Evolutionary conservation across 2,113 vertebrate genomes (phyloP).

Genomic region (Strix uralensis): DNA sequence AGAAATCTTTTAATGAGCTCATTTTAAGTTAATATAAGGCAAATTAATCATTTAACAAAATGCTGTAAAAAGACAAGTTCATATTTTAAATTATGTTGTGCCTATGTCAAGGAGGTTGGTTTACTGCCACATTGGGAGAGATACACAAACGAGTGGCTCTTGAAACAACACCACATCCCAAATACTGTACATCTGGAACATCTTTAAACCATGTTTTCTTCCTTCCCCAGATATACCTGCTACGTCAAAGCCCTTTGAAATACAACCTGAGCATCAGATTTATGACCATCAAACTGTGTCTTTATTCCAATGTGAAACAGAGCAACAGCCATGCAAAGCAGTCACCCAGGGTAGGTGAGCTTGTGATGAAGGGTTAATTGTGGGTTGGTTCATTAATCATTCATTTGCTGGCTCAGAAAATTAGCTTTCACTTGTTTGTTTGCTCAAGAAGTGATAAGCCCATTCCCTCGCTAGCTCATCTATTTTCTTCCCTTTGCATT

Average conservation of each 20-base stretch:
- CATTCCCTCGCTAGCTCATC: constrained; percentile 1
- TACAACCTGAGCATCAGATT: neutral
- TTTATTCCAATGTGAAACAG: neutral
- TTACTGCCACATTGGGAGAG: neutral
- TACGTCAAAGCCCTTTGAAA: neutral
- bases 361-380: constrained; percentile 34
- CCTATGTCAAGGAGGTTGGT: neutral
- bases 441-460: constrained; percentile 55
- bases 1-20: constrained; percentile 76
- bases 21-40: constrained; percentile 79
- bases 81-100: constrained; percentile 53
- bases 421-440: constrained; percentile 64
- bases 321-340: neutral
- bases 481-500: constrained; percentile 57
- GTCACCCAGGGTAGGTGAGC: neutral
- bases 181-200: neutral
- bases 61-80: constrained; percentile 49
- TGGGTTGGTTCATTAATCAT: constrained; percentile 49
- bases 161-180: neutral
- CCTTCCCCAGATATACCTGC: constrained; percentile 2
- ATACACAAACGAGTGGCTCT: neutral
- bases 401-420: constrained; percentile 62
- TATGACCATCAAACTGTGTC: neutral
- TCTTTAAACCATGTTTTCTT: neutral
- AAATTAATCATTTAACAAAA: constrained; percentile 78